Conservation (phyloP, 2,888 invertebrate genomes). For the Sipha maydis region DNA sequence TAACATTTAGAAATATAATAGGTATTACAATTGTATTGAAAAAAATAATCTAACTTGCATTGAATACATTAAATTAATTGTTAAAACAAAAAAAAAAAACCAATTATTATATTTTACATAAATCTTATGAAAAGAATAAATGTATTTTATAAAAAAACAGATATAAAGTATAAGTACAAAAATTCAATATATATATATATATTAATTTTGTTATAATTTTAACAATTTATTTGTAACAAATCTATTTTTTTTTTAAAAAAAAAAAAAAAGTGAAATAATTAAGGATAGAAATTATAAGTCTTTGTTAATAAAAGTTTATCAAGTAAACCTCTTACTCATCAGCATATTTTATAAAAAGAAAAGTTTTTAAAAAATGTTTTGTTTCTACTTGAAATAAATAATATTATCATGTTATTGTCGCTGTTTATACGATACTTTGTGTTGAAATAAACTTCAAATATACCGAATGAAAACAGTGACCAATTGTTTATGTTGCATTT, state of each 20-base stretch:
- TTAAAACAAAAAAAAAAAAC: slow-evolving; percentile 9
- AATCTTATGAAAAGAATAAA: background rate
- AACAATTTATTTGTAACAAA: no score
- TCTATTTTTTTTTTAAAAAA: no score
- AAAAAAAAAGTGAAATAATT: no score
- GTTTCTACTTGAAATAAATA: background rate
- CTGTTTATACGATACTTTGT: slow-evolving; percentile 24
- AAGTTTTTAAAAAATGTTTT: background rate
- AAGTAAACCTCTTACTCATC: background rate
- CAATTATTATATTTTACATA: slow-evolving; percentile 30
- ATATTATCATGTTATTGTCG: background rate
- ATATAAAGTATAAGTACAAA: no score
- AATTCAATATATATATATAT: no score
- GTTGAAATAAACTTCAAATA: slow-evolving; percentile 31
- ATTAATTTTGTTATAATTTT: no score
- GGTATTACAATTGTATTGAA: no score
- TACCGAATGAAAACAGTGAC: slow-evolving; percentile 39
- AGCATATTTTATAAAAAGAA: background rate
- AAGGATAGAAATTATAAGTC: background rate
- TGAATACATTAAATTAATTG: no score
- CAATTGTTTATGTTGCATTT: slow-evolving; percentile 50
- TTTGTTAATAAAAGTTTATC: background rate
- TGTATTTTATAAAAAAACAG: no score
- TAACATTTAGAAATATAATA: no score
- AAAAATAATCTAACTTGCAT: background rate